phyloP scores from a whole-genome alignment of 2,888 invertebrate genomes.

The Achlya flavicornis region DNA sequence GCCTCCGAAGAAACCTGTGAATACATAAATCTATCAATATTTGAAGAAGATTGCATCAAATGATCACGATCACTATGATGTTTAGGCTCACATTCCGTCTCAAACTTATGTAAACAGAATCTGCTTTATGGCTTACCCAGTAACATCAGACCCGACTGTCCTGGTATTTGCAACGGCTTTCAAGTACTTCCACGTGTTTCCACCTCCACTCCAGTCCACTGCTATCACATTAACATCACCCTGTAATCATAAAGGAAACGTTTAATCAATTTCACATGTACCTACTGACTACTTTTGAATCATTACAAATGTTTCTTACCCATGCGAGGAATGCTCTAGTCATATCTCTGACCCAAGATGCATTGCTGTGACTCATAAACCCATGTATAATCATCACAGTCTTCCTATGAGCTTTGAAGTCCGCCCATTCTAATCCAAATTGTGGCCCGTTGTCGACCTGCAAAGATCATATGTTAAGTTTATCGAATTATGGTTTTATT shows the following conservation, averaged over 20 bases:
- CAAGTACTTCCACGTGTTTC: conserved; percentile 85
- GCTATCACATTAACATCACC: conserved; percentile 85
- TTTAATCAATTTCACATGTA: background rate
- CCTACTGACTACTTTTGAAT: background rate
- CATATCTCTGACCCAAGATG: conserved; percentile 84
- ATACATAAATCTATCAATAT: conserved; percentile 10
- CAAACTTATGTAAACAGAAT: no score
- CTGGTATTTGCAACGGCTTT: conserved; percentile 84
- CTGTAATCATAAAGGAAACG: conserved; percentile 52
- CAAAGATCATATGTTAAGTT: conserved; percentile 14
- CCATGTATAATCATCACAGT: conserved; percentile 86
- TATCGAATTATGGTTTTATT: background rate
- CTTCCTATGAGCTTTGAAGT: conserved; percentile 77
- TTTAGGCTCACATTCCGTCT: background rate
- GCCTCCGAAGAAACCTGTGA: conserved; percentile 75
- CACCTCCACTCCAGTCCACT: conserved; percentile 86
- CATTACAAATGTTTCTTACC: conserved; percentile 60
- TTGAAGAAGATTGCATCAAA: background rate
- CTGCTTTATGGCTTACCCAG: conserved; percentile 57
- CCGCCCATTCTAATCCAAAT: conserved; percentile 83
- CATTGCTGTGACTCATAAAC: conserved; percentile 84
- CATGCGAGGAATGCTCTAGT: conserved; percentile 81
- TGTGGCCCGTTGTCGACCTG: conserved; percentile 72
- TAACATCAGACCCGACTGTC: conserved; percentile 81
- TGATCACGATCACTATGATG: background rate